These are phyloP conservation scores for Anarhynchus alexandrinus DNA, from an alignment of 2,113 vertebrate species.

Conservation along the genomic window DNA sequence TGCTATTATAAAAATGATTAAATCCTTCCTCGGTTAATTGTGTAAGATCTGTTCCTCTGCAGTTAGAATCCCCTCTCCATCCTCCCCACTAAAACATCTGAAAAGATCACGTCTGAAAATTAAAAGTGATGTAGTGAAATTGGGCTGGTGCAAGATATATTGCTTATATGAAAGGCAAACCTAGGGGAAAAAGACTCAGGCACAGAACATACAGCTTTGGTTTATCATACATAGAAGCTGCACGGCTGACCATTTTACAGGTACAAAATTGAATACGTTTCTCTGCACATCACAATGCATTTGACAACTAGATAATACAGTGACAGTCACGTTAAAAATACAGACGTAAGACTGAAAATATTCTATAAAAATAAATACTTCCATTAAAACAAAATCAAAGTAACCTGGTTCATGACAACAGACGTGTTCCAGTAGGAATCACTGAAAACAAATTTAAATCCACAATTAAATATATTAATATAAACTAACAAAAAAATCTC, in stretches of 20 bases:
- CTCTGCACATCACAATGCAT: not conserved
- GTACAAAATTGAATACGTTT: not conserved
- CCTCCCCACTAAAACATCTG: constrained; percentile 5
- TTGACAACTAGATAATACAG: constrained; percentile 2
- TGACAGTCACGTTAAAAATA: not conserved
- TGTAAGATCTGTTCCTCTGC: constrained; percentile 43
- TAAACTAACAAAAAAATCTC: constrained; percentile 46
- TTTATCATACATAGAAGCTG: constrained; percentile 15
- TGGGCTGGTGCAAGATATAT: not conserved
- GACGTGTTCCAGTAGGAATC: not conserved
- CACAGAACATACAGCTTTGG: not conserved
- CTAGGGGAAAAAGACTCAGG: not conserved
- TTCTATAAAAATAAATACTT: not conserved
- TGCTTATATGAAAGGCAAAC: constrained; percentile 32
- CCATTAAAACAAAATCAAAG: not conserved
- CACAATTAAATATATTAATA: constrained; percentile 44
- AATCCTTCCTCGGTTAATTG: constrained; percentile 62
- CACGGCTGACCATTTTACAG: constrained; percentile 10
- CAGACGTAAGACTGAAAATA: not conserved
- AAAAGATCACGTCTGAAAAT: constrained; percentile 45
- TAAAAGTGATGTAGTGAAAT: constrained; percentile 10
- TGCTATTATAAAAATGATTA: constrained; percentile 65
- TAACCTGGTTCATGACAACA: not conserved
- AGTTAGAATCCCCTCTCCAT: not conserved
- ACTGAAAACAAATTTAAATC: constrained; percentile 17